Evolutionary conservation across 2,797 vertebrate species (phyloP).

Genomic region (Pelobates cultripes): DNA sequence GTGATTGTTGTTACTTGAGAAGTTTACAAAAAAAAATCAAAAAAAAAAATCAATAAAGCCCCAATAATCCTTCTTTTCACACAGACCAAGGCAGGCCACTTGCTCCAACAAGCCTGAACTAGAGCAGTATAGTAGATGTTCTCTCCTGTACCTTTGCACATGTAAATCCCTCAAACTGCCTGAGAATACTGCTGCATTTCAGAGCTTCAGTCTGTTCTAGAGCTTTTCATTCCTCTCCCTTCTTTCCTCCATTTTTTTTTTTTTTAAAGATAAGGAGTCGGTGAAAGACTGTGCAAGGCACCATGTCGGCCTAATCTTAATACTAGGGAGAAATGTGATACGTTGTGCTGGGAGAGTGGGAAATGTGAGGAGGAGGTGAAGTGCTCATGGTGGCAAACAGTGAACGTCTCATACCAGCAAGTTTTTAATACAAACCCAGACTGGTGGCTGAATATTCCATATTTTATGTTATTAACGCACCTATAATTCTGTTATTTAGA

Average conservation of each 20-base stretch:
- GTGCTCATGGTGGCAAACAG: conserved; percentile 57
- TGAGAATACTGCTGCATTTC: conserved; percentile 55
- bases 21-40: not conserved
- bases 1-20: not conserved
- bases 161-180: conserved; percentile 45
- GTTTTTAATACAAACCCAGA: too few relatives aligned
- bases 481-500: not conserved
- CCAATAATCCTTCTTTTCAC: not conserved
- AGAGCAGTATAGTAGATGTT: fast-evolving
- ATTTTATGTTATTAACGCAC: not conserved
- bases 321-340: conserved; percentile 67
- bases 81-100: not conserved
- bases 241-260: conserved; percentile 59
- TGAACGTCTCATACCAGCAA: conserved; percentile 15
- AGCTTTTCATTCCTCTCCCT: conserved; percentile 45
- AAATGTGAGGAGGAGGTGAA: conserved; percentile 61
- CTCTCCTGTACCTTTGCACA: conserved; percentile 12
- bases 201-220: conserved; percentile 64
- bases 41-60: not conserved
- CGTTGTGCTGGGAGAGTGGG: conserved; percentile 62
- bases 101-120: conserved; percentile 47
- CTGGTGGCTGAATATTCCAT: not conserved
- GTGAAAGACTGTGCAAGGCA: conserved; percentile 73
- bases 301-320: conserved; percentile 66
- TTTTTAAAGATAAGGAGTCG: conserved; percentile 64